phyloP scores from a whole-genome alignment of 2,113 vertebrate species.

The Silurus meridionalis region DNA sequence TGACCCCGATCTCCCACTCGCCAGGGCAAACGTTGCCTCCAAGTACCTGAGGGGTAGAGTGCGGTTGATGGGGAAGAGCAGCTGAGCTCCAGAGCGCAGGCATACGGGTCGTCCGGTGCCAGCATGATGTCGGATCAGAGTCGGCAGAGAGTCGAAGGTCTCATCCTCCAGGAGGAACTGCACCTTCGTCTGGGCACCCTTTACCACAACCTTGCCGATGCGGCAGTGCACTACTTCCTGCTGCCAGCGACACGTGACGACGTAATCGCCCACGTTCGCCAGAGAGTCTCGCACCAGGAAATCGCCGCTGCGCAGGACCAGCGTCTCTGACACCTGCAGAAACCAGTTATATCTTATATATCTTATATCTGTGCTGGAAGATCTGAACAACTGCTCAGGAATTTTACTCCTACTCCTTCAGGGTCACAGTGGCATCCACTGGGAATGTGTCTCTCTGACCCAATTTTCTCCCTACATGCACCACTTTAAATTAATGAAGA shows the following conservation, averaged over 20 bases:
- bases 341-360: neutral
- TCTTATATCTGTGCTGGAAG: neutral
- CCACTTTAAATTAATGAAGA: neutral
- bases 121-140: conserved; percentile 87
- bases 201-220: conserved; percentile 94
- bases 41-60: conserved; percentile 94
- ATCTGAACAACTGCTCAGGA: neutral
- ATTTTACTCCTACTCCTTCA: neutral
- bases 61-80: conserved; percentile 94
- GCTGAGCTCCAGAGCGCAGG: conserved; percentile 82
- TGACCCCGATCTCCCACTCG: conserved; percentile 78
- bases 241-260: conserved; percentile 91
- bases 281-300: conserved; percentile 94
- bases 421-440: neutral
- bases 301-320: conserved; percentile 88
- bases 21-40: conserved; percentile 91
- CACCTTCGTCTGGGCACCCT: conserved; percentile 83
- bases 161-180: conserved; percentile 92
- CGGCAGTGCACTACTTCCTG: conserved; percentile 91
- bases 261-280: conserved; percentile 86
- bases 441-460: neutral
- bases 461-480: neutral
- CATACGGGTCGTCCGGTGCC: conserved; percentile 87
- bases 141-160: conserved; percentile 89
- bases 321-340: conserved; percentile 85